Conservation (phyloP, 2,113 vertebrate genomes). For the Herpetotheres cachinnans region DNA sequence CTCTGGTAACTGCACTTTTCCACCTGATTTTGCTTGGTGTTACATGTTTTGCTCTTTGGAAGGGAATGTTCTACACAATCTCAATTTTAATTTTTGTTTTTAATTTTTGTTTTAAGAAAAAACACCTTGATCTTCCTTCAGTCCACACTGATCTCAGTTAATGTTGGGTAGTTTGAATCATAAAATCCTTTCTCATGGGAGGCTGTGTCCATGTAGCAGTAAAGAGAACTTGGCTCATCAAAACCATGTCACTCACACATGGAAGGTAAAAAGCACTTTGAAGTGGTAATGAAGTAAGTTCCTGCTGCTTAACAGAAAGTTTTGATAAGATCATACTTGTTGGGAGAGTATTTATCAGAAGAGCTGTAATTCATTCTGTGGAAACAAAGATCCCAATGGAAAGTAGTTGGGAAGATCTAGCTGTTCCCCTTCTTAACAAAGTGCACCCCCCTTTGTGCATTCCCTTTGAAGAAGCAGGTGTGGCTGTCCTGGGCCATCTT, state of each 20-base stretch:
- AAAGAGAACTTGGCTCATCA: neutral
- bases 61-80: neutral
- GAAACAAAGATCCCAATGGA: slow-evolving; percentile 4
- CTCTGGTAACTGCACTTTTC: neutral
- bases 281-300: slow-evolving; percentile 70
- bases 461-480: neutral
- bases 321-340: slow-evolving; percentile 70
- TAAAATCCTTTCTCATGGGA: neutral
- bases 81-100: neutral
- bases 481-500: neutral
- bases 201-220: neutral
- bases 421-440: neutral
- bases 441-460: neutral
- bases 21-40: neutral
- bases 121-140: neutral
- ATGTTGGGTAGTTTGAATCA: slow-evolving; percentile 12
- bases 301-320: slow-evolving; percentile 65
- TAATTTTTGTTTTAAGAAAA: neutral
- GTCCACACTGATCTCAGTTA: neutral
- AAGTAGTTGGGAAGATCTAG: neutral
- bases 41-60: neutral
- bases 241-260: slow-evolving; percentile 20
- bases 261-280: slow-evolving; percentile 61
- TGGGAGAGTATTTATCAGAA: slow-evolving; percentile 55
- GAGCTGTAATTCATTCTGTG: slow-evolving; percentile 29